phyloP scores from a whole-genome alignment of 2,797 vertebrate species.

The Hyperoplus lanceolatus region DNA sequence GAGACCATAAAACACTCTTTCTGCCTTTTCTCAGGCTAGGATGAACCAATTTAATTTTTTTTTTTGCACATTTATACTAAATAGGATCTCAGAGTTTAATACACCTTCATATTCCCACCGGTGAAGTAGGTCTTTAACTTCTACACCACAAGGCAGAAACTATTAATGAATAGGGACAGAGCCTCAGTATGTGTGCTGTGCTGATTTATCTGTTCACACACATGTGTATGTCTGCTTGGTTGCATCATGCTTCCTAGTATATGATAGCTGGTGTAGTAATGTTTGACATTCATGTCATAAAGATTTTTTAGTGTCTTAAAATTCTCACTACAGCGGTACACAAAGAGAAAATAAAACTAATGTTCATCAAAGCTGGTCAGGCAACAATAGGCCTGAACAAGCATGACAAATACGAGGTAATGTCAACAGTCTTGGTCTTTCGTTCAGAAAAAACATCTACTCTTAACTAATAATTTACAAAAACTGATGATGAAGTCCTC shows the following conservation, averaged over 20 bases:
- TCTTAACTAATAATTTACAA: conserved; percentile 48
- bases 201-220: conserved; percentile 44
- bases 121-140: conserved; percentile 29
- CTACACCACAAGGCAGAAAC: conserved; percentile 50
- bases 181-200: conserved; percentile 8
- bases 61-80: too few species aligned
- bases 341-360: conserved; percentile 9
- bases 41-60: too few species aligned
- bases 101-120: too few species aligned
- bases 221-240: conserved; percentile 18
- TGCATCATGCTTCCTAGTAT: conserved; percentile 27
- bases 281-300: conserved; percentile 21
- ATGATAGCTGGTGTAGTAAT: conserved; percentile 18
- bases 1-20: too few species aligned
- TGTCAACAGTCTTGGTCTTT: conserved; percentile 1
- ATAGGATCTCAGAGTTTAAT: too few species aligned
- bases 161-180: conserved; percentile 53
- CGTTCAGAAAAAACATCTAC: conserved; percentile 21
- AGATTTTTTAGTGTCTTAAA: conserved; percentile 21
- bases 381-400: conserved; percentile 12
- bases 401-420: background rate
- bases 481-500: conserved; percentile 19
- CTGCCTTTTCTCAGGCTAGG: too few species aligned
- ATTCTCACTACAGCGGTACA: background rate
- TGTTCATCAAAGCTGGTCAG: conserved; percentile 29